Evolutionary conservation across 2,888 invertebrate species (phyloP).

Genomic region (Eupithecia insigniata): DNA sequence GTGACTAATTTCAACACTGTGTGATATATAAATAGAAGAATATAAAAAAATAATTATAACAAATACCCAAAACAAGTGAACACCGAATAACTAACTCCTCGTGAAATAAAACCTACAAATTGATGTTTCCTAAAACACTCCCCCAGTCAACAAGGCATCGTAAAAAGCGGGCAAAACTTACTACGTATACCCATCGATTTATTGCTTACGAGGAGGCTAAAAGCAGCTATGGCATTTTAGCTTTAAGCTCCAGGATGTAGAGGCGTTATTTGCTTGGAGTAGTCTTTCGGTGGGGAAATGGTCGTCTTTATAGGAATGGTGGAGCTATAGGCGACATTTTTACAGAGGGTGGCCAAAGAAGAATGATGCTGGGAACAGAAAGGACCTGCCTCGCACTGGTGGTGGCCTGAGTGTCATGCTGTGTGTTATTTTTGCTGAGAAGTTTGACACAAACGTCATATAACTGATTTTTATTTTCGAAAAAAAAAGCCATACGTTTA

Average conservation of each 20-base stretch:
- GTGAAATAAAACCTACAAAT: constrained; percentile 61
- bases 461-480: too few relatives aligned
- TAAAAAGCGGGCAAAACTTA: constrained; percentile 78
- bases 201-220: constrained; percentile 76
- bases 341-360: constrained; percentile 66
- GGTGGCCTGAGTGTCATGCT: neutral
- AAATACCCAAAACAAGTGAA: constrained; percentile 16
- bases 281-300: constrained; percentile 76
- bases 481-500: neutral
- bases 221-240: constrained; percentile 58
- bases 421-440: neutral
- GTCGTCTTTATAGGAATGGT: constrained; percentile 74
- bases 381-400: neutral
- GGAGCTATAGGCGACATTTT: constrained; percentile 77
- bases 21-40: too few relatives aligned
- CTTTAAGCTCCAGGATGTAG: constrained; percentile 45
- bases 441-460: neutral
- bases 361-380: neutral
- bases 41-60: too few relatives aligned
- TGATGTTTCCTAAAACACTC: constrained; percentile 73
- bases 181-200: constrained; percentile 81
- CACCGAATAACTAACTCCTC: constrained; percentile 30
- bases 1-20: too few relatives aligned
- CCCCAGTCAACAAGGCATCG: constrained; percentile 72
- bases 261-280: constrained; percentile 61